Conservation (phyloP, 2,797 vertebrate genomes). For the Sebastes paucispinis region DNA sequence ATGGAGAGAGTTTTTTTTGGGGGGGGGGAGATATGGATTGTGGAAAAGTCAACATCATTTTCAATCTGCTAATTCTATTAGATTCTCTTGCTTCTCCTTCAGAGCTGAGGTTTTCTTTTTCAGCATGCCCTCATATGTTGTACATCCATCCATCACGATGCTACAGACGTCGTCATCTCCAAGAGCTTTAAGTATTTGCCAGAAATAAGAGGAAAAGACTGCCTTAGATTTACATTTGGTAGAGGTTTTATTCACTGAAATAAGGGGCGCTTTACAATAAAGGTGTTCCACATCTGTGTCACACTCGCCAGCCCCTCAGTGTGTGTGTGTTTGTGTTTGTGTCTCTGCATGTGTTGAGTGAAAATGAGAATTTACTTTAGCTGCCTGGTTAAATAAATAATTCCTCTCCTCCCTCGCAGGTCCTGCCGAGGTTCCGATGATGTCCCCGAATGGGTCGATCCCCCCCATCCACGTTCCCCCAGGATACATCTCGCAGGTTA, state of each 20-base stretch:
- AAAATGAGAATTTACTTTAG: slow-evolving; percentile 39
- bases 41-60: slow-evolving; percentile 78
- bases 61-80: slow-evolving; percentile 72
- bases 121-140: background rate
- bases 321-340: slow-evolving; percentile 33
- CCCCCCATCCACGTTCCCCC: slow-evolving; percentile 97
- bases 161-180: background rate
- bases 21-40: slow-evolving; percentile 21
- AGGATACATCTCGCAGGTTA: slow-evolving; percentile 97
- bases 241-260: background rate
- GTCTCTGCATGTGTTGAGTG: slow-evolving; percentile 34
- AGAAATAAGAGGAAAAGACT: background rate
- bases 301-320: background rate
- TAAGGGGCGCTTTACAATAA: background rate
- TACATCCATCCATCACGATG: background rate
- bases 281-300: background rate
- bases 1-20: background rate
- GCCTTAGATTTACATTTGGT: background rate
- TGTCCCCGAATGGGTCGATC: slow-evolving; percentile 98
- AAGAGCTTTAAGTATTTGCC: background rate
- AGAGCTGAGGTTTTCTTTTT: background rate
- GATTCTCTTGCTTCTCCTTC: slow-evolving; percentile 17
- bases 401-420: slow-evolving; percentile 74
- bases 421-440: slow-evolving; percentile 98
- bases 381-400: slow-evolving; percentile 38